Conservation (phyloP, 2,888 invertebrate species). For the Notodonta ziczac region DNA sequence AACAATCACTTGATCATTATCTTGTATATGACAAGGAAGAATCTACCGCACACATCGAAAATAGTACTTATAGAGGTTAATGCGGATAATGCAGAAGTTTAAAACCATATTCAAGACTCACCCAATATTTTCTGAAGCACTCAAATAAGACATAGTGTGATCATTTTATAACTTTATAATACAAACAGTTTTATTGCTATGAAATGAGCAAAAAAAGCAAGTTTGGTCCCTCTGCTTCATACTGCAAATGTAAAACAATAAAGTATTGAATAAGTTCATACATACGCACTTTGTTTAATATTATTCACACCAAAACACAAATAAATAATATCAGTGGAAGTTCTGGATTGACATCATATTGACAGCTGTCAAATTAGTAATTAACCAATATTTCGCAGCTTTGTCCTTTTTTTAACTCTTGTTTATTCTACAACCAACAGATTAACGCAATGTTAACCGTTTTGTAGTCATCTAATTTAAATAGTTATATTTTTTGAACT, state of each 20-base stretch:
- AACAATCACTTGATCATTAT: neutral
- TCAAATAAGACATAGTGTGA: constrained; percentile 83
- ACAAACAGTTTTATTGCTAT: constrained; percentile 59
- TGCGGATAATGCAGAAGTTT: neutral
- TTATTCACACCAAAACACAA: constrained; percentile 53
- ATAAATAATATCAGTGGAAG: constrained; percentile 57
- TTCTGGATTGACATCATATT: constrained; percentile 62
- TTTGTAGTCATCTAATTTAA: too few species aligned
- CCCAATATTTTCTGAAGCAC: constrained; percentile 83
- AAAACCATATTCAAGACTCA: constrained; percentile 45
- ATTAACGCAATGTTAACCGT: too few species aligned
- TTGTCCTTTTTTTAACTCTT: constrained; percentile 7
- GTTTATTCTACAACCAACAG: neutral
- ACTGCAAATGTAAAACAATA: constrained; percentile 53
- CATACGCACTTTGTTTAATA: constrained; percentile 33
- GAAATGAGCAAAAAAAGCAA: constrained; percentile 51
- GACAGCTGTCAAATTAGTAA: constrained; percentile 73
- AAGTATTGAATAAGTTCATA: constrained; percentile 19
- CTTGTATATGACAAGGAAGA: neutral
- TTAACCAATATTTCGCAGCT: constrained; percentile 34
- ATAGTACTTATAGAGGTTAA: neutral
- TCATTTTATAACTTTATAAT: constrained; percentile 76
- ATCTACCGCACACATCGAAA: neutral
- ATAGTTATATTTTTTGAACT: constrained; percentile 28
- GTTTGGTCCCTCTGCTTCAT: constrained; percentile 76